phyloP scores from a whole-genome alignment of 2,888 invertebrate species.

The Tupiocoris notatus region DNA sequence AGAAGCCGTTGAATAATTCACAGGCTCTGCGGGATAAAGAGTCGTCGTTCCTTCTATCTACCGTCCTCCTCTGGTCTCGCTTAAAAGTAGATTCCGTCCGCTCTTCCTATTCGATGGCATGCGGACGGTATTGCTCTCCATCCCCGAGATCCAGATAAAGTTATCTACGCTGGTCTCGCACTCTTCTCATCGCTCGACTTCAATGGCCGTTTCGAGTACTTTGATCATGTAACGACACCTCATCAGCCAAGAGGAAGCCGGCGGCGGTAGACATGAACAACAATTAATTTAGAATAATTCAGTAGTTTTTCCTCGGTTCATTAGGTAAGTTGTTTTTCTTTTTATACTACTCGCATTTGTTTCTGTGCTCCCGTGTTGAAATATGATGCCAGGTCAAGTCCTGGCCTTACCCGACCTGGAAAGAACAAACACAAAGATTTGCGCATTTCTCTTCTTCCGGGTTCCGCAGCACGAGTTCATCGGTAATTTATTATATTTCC shows the following conservation, averaged over 20 bases:
- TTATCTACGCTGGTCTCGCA: constrained; percentile 8
- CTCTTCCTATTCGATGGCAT: neutral
- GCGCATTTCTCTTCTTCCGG: too few relatives aligned
- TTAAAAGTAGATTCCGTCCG: constrained; percentile 26
- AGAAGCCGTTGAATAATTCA: constrained; percentile 32
- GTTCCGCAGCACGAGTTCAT: too few relatives aligned
- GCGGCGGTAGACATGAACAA: neutral
- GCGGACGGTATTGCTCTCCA: neutral
- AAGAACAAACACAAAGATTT: too few relatives aligned
- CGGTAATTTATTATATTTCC: too few relatives aligned
- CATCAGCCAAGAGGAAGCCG: neutral
- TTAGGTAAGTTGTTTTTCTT: too few relatives aligned
- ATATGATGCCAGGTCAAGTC: too few relatives aligned
- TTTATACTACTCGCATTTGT: too few relatives aligned
- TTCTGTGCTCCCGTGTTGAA: too few relatives aligned
- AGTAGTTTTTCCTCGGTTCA: too few relatives aligned
- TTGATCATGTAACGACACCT: neutral
- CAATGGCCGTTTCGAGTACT: neutral
- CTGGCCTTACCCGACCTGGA: too few relatives aligned
- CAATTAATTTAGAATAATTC: too few relatives aligned
- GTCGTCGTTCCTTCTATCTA: neutral
- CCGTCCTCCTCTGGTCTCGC: neutral
- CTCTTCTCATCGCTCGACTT: neutral
- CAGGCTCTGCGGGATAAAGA: constrained; percentile 18
- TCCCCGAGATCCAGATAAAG: constrained; percentile 27